Percentiles rank a stretch among this genome's conserved stretches.
phyloP scores from a whole-genome alignment of 1,140 invertebrate species.

The Drosophila rhopaloa region DNA sequence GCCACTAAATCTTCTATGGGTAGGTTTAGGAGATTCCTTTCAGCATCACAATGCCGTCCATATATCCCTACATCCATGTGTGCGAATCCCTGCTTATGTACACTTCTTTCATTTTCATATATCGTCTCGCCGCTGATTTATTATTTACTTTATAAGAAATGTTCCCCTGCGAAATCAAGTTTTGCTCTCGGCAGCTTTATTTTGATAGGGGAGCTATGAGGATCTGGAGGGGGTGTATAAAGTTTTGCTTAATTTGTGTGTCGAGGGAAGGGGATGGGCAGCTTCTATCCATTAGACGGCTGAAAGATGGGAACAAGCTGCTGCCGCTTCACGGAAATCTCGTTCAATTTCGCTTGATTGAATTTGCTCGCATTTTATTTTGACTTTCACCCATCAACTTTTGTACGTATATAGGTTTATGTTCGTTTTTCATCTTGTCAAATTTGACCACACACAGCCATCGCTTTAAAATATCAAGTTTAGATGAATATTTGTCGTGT shows the following conservation, averaged over 20 bases:
- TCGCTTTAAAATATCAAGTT: slow-evolving; percentile 5
- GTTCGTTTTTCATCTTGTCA: slow-evolving; percentile 10
- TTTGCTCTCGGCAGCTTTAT: slow-evolving; percentile 22
- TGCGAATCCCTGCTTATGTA: slow-evolving; percentile 38
- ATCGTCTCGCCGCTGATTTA: slow-evolving; percentile 72
- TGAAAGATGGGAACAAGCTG: slow-evolving; percentile 3
- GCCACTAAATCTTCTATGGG: slow-evolving; percentile 77
- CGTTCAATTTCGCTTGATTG: slow-evolving; percentile 77
- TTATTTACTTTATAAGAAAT: slow-evolving; percentile 76
- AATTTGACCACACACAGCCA: slow-evolving; percentile 51
- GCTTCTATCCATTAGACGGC: slow-evolving; percentile 57
- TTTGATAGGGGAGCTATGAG: slow-evolving; percentile 17
- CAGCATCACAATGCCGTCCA: slow-evolving; percentile 6
- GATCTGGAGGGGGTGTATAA: slow-evolving; percentile 22
- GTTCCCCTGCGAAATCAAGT: slow-evolving; percentile 49
- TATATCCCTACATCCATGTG: slow-evolving; percentile 14
- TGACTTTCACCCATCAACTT: slow-evolving; percentile 1
- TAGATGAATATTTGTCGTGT: slow-evolving; percentile 36
- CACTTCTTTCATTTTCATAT: slow-evolving; percentile 53
- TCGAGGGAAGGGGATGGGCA: not conserved
- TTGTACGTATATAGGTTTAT: not conserved
- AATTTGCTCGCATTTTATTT: slow-evolving; percentile 66
- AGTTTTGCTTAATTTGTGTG: slow-evolving; percentile 56
- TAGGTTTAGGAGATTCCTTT: slow-evolving; percentile 63
- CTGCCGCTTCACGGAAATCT: slow-evolving; percentile 69